Percentiles rank a stretch among this genome's conserved stretches.
Conservation (phyloP, 1,140 invertebrate genomes). For the Saccostrea cuccullata region DNA sequence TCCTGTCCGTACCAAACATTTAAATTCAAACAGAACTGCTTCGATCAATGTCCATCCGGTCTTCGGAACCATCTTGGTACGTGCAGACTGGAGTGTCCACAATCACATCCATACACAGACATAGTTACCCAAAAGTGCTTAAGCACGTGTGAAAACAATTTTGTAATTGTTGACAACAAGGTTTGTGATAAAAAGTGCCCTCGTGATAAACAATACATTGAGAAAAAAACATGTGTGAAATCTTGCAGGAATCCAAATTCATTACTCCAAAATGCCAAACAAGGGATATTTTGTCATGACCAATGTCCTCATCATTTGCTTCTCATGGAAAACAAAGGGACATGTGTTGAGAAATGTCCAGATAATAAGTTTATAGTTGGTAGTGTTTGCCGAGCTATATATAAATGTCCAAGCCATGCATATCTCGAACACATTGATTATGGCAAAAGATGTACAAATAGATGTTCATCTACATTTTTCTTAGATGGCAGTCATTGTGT, state of each 20-base stretch:
- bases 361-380: conserved; percentile 2
- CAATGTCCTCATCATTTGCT: conserved; percentile 33
- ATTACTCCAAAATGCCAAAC: neutral
- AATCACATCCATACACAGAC: conserved; percentile 28
- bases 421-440: conserved; percentile 34
- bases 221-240: neutral
- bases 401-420: conserved; percentile 14
- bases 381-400: neutral
- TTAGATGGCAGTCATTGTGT: neutral
- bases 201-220: neutral
- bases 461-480: conserved; percentile 6
- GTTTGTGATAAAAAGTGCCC: conserved; percentile 28
- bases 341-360: conserved; percentile 14
- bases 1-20: conserved; percentile 12
- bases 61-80: neutral
- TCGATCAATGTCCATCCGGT: neutral
- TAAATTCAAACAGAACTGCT: neutral
- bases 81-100: neutral
- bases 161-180: neutral
- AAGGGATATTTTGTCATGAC: conserved; percentile 10
- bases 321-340: conserved; percentile 16
- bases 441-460: conserved; percentile 37
- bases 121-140: conserved; percentile 2
- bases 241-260: neutral
- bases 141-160: neutral